Evolutionary conservation across 2,797 vertebrate species (phyloP), one percentile per base, ranked within the genome.

Genomic region (Moxostoma hubbsi): DNA sequence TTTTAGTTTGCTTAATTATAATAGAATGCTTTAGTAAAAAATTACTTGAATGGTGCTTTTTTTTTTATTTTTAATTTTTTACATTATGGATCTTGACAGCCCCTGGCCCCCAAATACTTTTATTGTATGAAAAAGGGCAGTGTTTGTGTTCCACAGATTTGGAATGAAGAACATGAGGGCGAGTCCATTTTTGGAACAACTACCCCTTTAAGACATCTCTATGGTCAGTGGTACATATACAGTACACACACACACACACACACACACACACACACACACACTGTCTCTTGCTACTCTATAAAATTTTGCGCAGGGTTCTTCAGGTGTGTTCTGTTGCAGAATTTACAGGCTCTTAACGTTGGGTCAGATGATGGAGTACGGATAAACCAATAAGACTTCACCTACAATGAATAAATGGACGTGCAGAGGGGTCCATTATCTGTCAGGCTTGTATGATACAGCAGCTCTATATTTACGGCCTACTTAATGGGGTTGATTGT

Each of bases 401-500:
- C 73, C 77, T 74, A 72, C 88, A 84, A 82, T 90, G 87, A 90
- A 90, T 87, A 92, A 87, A 91, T 86, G 87, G 88, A 90, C 89
- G 82, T 86, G 82, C 81, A 84, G 82, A 92, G 74, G 82, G 75
- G 73, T 84, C 86, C 88, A 88, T 92, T 91, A 93, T 88, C 89
- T 88, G 90, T 91, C 91, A 91, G 18, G 54, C 80, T 82, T 79
- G 79, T 75, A 87, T 89, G 90, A 92, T 90, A 91, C 88, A 88
- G 83, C 87, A 46, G 84, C 88, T 83, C 85, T 89, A 89, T 92
- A 93, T 94, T 93, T 93, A 93, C 90, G 88, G 88, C 90, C 89
- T 85, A 87, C 87, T 91, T 93, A 92, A 93, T 91, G 87, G 90
- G 89, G 87, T 90, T 93, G 86, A 93, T 91, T 92, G 89, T 91